These are phyloP conservation scores for Lithosia quadra DNA, from an alignment of 2,888 invertebrate species.

Conservation along the genomic window DNA sequence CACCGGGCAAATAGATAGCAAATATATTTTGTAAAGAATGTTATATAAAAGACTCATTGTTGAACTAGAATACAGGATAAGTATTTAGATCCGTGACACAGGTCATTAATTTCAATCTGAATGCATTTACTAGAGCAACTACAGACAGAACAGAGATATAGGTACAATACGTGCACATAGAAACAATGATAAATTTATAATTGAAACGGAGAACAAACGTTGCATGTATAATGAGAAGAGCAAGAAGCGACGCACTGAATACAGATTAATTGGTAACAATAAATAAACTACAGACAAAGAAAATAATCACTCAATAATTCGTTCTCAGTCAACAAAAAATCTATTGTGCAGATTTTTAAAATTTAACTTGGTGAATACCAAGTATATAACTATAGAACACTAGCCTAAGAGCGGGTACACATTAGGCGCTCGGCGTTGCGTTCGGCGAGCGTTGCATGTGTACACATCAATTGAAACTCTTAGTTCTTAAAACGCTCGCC, in stretches of 20 bases:
- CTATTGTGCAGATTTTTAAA: conserved; percentile 32
- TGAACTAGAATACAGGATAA: conserved; percentile 30
- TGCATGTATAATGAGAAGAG: conserved; percentile 76
- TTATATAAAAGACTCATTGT: conserved; percentile 26
- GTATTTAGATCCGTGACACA: conserved; percentile 48
- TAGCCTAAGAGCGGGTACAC: too few species aligned
- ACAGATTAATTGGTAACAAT: conserved; percentile 78
- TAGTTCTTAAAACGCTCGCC: too few species aligned
- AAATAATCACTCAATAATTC: conserved; percentile 63
- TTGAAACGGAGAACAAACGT: conserved; percentile 66
- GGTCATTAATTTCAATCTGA: conserved; percentile 63
- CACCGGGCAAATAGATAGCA: too few species aligned
- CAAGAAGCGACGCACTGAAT: conserved; percentile 69
- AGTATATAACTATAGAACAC: background rate
- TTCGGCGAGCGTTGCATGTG: too few species aligned
- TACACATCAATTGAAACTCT: too few species aligned
- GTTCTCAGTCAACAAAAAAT: conserved; percentile 57
- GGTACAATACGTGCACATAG: conserved; percentile 63
- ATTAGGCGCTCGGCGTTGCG: too few species aligned
- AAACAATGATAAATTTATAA: conserved; percentile 69
- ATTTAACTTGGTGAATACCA: background rate
- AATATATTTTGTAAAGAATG: background rate
- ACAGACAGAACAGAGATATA: conserved; percentile 56
- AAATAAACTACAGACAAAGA: conserved; percentile 73
- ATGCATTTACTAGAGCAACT: conserved; percentile 67